Evolutionary conservation across 2,113 vertebrate species (phyloP).

Genomic region (Actenoides lindsayi): DNA sequence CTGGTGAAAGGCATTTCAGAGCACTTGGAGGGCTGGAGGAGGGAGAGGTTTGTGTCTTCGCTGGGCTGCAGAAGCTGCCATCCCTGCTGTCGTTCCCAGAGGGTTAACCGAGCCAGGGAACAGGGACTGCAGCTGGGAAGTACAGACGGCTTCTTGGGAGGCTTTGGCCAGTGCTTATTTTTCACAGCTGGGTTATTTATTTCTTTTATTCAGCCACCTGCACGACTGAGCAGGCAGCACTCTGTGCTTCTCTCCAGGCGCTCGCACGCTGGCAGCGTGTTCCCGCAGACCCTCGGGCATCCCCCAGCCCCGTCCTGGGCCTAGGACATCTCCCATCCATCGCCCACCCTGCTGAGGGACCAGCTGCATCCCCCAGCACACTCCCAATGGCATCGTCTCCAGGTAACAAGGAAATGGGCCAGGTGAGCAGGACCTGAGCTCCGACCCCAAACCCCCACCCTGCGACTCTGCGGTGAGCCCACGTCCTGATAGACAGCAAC

Average conservation of each 20-base stretch:
- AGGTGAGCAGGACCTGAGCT: accelerated
- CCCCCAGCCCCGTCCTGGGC: background rate
- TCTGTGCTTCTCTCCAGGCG: background rate
- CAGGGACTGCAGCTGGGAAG: background rate
- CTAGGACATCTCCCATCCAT: background rate
- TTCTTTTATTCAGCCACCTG: background rate
- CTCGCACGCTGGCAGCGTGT: background rate
- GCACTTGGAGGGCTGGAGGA: conserved; percentile 40
- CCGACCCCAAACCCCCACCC: background rate
- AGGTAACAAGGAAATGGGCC: accelerated
- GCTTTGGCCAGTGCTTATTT: conserved; percentile 17
- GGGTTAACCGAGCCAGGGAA: background rate
- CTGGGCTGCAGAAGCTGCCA: background rate
- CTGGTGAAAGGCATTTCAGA: conserved; percentile 53
- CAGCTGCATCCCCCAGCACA: accelerated
- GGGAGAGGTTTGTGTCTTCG: conserved; percentile 24
- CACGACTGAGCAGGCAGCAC: background rate
- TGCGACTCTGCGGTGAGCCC: background rate
- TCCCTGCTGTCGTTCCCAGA: conserved; percentile 22
- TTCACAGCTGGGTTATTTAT: background rate
- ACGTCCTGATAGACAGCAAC: background rate
- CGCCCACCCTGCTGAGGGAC: accelerated
- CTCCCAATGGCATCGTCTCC: accelerated
- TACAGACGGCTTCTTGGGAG: conserved; percentile 22
- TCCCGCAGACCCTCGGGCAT: accelerated